phyloP scores from a whole-genome alignment of 2,797 vertebrate genomes.

The Poecilia gillii region DNA sequence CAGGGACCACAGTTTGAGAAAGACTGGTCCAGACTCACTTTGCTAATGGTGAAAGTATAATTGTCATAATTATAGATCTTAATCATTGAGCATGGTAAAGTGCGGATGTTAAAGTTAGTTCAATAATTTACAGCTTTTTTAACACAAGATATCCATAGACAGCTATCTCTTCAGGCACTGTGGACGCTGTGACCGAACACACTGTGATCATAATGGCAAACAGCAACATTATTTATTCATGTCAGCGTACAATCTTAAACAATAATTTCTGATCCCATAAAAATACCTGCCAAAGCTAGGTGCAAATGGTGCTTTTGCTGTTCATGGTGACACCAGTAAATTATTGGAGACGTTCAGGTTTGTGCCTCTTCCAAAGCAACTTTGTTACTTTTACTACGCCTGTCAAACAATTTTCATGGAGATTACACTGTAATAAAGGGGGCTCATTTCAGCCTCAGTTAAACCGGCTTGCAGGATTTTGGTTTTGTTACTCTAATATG shows the following conservation, averaged over 20 bases:
- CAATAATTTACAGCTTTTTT: conserved; percentile 35
- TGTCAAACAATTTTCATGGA: not conserved
- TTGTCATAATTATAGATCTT: not conserved
- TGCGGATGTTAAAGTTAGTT: not conserved
- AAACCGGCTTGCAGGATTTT: not conserved
- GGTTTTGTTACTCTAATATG: not conserved
- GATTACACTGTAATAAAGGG: not conserved
- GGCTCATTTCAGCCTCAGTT: conserved; percentile 1
- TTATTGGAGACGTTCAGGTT: not conserved
- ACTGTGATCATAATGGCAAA: conserved; percentile 41
- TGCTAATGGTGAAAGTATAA: not conserved
- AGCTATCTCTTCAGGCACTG: conserved; percentile 22
- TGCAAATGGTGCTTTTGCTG: not conserved
- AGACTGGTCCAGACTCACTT: not conserved
- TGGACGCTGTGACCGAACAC: conserved; percentile 74
- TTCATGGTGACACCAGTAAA: conserved; percentile 5
- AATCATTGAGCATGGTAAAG: not conserved
- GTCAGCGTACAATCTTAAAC: conserved; percentile 38
- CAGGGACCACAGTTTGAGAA: too few species aligned
- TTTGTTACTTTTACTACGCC: conserved; percentile 1
- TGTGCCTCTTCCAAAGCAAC: not conserved
- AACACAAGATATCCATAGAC: conserved; percentile 39
- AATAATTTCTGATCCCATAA: conserved; percentile 19
- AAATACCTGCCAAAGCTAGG: not conserved
- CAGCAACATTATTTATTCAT: conserved; percentile 36